These are phyloP conservation scores for Epinephelus fuscoguttatus DNA, from an alignment of 2,113 vertebrate genomes.

Conservation along the genomic window DNA sequence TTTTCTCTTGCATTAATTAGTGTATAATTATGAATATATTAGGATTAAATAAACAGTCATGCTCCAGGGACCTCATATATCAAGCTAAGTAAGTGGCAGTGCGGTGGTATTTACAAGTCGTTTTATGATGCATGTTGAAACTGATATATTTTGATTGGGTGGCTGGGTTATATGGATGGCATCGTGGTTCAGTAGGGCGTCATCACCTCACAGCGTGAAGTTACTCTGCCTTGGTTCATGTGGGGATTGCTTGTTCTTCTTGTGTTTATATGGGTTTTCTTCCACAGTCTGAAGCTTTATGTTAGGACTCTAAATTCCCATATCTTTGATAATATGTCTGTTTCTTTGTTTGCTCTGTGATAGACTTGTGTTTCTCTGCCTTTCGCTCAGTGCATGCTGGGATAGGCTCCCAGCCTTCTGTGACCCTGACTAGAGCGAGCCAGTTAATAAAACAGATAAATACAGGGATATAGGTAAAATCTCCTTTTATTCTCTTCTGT, in stretches of 20 bases:
- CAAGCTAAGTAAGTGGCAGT: conserved; percentile 68
- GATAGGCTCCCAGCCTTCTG: conserved; percentile 34
- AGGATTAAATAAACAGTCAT: conserved; percentile 80
- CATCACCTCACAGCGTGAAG: conserved; percentile 23
- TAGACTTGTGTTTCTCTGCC: conserved; percentile 47
- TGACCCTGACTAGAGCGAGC: conserved; percentile 51
- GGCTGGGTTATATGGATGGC: conserved; percentile 20
- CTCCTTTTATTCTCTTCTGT: not conserved
- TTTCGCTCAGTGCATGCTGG: conserved; percentile 51
- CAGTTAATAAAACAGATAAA: conserved; percentile 23
- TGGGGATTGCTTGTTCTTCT: not conserved
- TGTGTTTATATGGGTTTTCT: conserved; percentile 38
- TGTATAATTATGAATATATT: conserved; percentile 84
- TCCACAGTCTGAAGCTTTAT: conserved; percentile 35
- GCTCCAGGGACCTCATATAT: conserved; percentile 76
- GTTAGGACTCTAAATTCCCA: conserved; percentile 47
- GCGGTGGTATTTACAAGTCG: conserved; percentile 63
- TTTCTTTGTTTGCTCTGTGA: conserved; percentile 56
- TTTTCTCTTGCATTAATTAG: conserved; percentile 82
- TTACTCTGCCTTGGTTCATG: conserved; percentile 2
- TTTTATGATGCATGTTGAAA: conserved; percentile 59
- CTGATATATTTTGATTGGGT: conserved; percentile 46
- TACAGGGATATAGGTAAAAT: not conserved
- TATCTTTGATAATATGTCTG: conserved; percentile 33
- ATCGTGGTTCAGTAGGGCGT: not conserved